Evolutionary conservation across 2,113 vertebrate genomes (phyloP).

Genomic region (Zeus faber): DNA sequence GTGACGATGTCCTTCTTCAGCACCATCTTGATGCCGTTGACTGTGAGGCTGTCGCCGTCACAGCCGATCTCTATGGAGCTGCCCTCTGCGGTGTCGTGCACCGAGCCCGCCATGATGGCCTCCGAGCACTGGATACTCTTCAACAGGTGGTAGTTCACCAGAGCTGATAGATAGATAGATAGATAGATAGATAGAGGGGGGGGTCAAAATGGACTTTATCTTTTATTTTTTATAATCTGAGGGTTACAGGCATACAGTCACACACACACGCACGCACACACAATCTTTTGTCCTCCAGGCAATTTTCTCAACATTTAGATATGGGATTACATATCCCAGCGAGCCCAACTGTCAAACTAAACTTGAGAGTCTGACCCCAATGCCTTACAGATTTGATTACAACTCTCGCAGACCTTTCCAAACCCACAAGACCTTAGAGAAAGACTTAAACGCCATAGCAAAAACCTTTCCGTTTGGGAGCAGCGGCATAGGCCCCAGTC

Average conservation of each 20-base stretch:
- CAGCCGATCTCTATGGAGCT: conserved; percentile 87
- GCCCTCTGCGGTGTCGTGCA: conserved; percentile 89
- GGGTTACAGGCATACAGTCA: not conserved
- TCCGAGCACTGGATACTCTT: conserved; percentile 91
- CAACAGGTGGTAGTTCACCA: conserved; percentile 90
- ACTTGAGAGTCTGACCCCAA: conserved; percentile 10
- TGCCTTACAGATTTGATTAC: conserved; percentile 2
- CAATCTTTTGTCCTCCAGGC: not conserved
- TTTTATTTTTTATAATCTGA: no score
- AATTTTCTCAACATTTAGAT: conserved; percentile 17
- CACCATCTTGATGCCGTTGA: conserved; percentile 95
- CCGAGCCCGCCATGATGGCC: conserved; percentile 85
- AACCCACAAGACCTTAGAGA: conserved; percentile 25
- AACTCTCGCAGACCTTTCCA: conserved; percentile 2
- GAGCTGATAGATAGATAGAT: no score
- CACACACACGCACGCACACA: not conserved
- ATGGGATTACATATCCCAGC: conserved; percentile 20
- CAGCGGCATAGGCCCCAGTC: conserved; percentile 2
- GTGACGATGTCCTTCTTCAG: conserved; percentile 93
- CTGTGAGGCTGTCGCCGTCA: conserved; percentile 88
- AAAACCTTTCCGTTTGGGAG: conserved; percentile 26
- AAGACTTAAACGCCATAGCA: not conserved
- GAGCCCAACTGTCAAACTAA: conserved; percentile 24
- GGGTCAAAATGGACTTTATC: not conserved
- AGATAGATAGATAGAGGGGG: not conserved